Base-by-base conservation (phyloP, 1,140 invertebrate genomes). In the Orussus abietinus region DNA sequence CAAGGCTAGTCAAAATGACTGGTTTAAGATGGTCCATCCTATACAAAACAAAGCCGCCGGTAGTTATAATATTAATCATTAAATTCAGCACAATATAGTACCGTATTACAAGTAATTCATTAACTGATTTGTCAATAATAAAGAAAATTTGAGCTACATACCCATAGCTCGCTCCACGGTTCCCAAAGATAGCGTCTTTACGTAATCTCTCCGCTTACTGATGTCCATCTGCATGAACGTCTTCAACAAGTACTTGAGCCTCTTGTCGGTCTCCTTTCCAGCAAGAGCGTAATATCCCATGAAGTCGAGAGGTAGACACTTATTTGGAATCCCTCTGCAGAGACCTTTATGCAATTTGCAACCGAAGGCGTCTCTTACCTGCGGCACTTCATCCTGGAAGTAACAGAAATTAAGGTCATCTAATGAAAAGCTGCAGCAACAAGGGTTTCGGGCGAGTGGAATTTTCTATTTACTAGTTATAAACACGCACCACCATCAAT, bases 221-320 rank as follows among this genome's bases (percentile, higher is more conserved):
- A 98, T 90, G 71, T 96, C 94, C 1, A 82, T 79, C 20, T 84
- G 69, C 80, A 95, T 86, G 62, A 86, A 90, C 51, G 85, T 79
- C 51, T 83, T 84, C 10, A 88, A 72, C 21, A 79, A 61, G n/a
- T 60, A 60, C 43, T 81, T 81, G 22, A 90, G 67, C 49, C 83
- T 80, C 49, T 86, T 84, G 42, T 93, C 85, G 14, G 83, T 80
- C 72, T 96, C 93, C 47, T 87, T 81, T 6, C 91, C 92, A 17
- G 80, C 88, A 15, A 97, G 73, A 6, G 85, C 86, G 70, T 96
- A 95, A 66, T 92, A 90, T 18, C 92, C 92, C 92, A 98, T 96
- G 73, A 97, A 98, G 72, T 97, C 92, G 36, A 97, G 69, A 2
- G 94, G 94, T 32, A 98, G 75, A 66, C 89, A 92, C 67, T 89